Base-by-base conservation (phyloP, 1,140 invertebrate genomes). In the Papilio dardanus region DNA sequence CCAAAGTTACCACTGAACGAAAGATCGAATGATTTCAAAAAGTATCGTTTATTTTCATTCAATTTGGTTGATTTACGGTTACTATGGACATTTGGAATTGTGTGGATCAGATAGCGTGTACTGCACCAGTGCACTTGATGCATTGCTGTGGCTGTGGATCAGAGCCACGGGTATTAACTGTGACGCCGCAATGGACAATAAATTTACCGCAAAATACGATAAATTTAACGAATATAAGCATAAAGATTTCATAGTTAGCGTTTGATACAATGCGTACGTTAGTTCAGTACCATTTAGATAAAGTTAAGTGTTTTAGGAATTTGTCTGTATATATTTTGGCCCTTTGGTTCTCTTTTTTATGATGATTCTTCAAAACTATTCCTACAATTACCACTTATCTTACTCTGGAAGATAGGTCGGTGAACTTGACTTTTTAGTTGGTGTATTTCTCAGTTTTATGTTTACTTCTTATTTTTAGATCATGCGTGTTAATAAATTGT, bases 161-260 rank as follows among this genome's bases (percentile, higher is more conserved):
- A 14, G 21, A 14, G 24, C 54, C 54, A 30, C 24, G 54, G 54
- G 24, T 28, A 62, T 62, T 62, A 62, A 62, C 54, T 62, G 21
- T 62, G 54, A 62, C 6, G 50, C 50, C 50, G 54, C 54, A 62
- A 14, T 62, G 24, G 54, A 62, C 54, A 62, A 14, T 30, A 62
- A 62, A 62, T 62, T 62, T 62, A 62, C 24, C 14, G 24, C 24
- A 62, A 62, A 30, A 28, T 62, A 30, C 54, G 28, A 62, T 62
- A n/a, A n/a, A n/a, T n/a, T n/a, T n/a, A n/a, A 24, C 50, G 19
- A 54, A 62, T 62, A 62, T 12, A 12, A 30, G 14, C 24, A 24
- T 58, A 58, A 24, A 58, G 10, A 2, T 28, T 24, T 21, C 1
- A 21, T 54, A 24, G 50, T n/a, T n/a, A n/a, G n/a, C n/a, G n/a